Conservation (phyloP, 2,888 invertebrate species). For the Heliconius ethilla region DNA sequence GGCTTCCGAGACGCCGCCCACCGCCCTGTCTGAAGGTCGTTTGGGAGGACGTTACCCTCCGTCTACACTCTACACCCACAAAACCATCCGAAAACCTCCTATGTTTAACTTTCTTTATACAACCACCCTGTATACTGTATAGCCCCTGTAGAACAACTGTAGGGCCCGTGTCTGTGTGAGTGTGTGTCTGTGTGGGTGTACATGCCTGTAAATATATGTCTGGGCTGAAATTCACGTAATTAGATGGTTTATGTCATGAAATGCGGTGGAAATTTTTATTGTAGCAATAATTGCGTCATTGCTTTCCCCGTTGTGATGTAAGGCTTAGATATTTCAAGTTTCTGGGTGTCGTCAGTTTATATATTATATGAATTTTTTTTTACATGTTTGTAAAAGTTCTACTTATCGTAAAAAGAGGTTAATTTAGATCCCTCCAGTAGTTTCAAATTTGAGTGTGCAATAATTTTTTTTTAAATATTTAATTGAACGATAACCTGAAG, state of each 20-base stretch:
- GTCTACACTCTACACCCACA: conserved; percentile 49
- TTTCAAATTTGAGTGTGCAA: too few species aligned
- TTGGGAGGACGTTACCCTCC: conserved; percentile 70
- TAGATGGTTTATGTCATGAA: conserved; percentile 30
- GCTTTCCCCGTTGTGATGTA: conserved; percentile 4
- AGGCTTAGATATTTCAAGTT: not conserved
- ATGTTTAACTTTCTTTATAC: conserved; percentile 34
- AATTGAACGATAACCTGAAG: too few species aligned
- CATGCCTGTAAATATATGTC: conserved; percentile 22
- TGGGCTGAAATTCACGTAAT: conserved; percentile 35
- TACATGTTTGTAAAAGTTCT: not conserved
- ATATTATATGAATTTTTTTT: not conserved
- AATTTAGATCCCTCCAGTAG: not conserved
- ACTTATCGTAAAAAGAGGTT: not conserved
- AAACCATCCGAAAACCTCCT: conserved; percentile 43
- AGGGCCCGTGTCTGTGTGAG: not conserved
- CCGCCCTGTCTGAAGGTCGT: conserved; percentile 76
- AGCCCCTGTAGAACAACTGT: conserved; percentile 8
- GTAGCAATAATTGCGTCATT: conserved; percentile 18
- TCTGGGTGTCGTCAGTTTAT: not conserved
- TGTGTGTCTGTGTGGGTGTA: conserved; percentile 3
- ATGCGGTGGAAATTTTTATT: conserved; percentile 27
- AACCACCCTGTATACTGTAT: conserved; percentile 29
- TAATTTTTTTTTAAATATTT: too few species aligned
- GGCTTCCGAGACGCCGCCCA: conserved; percentile 70